These are phyloP conservation scores for Brachyrhaphis roseni DNA, from an alignment of 2,797 vertebrate species.

Conservation along the genomic window DNA sequence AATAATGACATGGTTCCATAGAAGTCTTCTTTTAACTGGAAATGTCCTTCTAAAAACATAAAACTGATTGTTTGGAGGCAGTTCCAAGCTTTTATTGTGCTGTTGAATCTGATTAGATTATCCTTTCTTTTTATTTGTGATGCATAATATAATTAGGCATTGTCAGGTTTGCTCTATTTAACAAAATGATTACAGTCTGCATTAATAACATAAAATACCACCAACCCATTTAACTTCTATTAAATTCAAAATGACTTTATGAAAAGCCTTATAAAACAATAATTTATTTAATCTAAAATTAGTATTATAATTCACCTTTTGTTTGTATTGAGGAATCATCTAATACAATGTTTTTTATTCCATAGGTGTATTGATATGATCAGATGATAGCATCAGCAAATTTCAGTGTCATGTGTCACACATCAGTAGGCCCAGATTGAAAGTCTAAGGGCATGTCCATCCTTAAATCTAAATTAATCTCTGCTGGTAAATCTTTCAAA, in stretches of 20 bases:
- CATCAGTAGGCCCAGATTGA: constrained; percentile 9
- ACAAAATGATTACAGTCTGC: constrained; percentile 43
- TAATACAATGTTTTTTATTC: constrained; percentile 58
- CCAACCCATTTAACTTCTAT: constrained; percentile 42
- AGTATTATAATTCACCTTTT: constrained; percentile 52
- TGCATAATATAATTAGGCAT: not conserved
- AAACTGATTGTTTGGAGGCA: constrained; percentile 24
- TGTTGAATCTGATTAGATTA: constrained; percentile 62
- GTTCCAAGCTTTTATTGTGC: constrained; percentile 51
- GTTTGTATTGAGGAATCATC: constrained; percentile 58
- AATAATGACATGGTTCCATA: not conserved
- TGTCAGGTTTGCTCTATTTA: constrained; percentile 48
- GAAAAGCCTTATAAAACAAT: not conserved
- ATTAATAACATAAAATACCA: constrained; percentile 12
- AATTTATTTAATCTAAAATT: constrained; percentile 31
- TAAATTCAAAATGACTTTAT: constrained; percentile 36
- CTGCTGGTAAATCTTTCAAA: constrained; percentile 35
- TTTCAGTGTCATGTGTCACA: constrained; percentile 35
- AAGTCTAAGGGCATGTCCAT: constrained; percentile 20
- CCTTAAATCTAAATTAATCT: constrained; percentile 32
- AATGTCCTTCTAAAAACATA: not conserved
- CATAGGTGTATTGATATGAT: constrained; percentile 49
- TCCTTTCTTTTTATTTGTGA: constrained; percentile 34
- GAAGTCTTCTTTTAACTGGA: constrained; percentile 1
- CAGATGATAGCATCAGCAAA: constrained; percentile 31